Evolutionary conservation across 2,797 vertebrate genomes (phyloP).

Genomic region (Poeciliopsis presidionis): DNA sequence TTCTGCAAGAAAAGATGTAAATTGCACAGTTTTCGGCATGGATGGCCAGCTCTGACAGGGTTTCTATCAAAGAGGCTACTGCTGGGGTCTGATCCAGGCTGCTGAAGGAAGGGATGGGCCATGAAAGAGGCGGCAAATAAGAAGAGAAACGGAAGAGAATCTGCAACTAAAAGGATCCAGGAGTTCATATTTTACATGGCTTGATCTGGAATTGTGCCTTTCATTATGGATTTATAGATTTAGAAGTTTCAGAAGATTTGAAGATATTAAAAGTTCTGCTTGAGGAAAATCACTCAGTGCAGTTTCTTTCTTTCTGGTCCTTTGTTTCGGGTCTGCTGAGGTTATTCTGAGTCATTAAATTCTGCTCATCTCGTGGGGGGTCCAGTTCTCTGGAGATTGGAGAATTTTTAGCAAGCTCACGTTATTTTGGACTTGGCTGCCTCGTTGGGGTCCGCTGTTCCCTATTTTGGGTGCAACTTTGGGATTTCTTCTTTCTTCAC

Average conservation of each 20-base stretch:
- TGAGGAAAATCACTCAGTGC: constrained; percentile 14
- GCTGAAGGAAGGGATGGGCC: constrained; percentile 66
- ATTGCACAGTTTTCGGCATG: constrained; percentile 46
- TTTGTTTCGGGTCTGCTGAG: constrained; percentile 34
- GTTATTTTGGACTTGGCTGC: constrained; percentile 52
- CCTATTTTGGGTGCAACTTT: constrained; percentile 55
- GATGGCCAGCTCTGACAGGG: constrained; percentile 46
- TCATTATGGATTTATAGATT: constrained; percentile 21
- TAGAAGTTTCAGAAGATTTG: constrained; percentile 15
- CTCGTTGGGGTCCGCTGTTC: constrained; percentile 30
- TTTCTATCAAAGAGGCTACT: constrained; percentile 59
- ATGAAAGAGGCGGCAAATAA: constrained; percentile 21
- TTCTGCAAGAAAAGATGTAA: constrained; percentile 35
- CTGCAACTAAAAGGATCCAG: constrained; percentile 40
- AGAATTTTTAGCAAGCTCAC: constrained; percentile 56
- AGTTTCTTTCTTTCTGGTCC: constrained; percentile 15
- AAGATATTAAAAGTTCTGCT: constrained; percentile 10
- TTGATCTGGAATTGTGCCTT: constrained; percentile 33
- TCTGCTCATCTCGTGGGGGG: constrained; percentile 41
- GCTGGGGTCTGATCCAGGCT: constrained; percentile 75
- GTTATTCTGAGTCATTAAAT: constrained; percentile 49
- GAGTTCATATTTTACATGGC: constrained; percentile 37
- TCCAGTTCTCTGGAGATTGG: constrained; percentile 41
- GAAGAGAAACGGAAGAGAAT: constrained; percentile 45
- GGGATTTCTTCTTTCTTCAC: constrained; percentile 46